A percentile compares a stretch with the other conserved stretches of the same genome.
Evolutionary conservation across 1,140 invertebrate species (phyloP).

Genomic region (Venturia canescens): DNA sequence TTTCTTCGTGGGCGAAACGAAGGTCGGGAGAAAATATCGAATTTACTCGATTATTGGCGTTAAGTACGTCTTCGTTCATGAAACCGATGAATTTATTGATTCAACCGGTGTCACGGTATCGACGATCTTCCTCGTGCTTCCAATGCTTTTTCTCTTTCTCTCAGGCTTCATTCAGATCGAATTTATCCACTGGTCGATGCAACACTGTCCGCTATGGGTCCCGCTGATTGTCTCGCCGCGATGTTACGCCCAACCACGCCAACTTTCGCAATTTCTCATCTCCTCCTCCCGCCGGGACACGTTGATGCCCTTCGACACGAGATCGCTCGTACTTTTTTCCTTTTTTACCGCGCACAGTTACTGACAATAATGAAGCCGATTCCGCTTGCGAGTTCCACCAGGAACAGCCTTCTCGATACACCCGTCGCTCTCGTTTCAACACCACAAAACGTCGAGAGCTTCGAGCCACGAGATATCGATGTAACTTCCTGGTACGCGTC

Average conservation of each 20-base stretch:
- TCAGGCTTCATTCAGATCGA: no score
- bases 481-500: constrained; percentile 4
- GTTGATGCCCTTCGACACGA: constrained; percentile 24
- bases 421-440: not conserved
- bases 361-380: not conserved
- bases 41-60: no score
- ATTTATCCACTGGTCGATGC: not conserved
- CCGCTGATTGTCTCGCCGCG: not conserved
- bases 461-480: constrained; percentile 1
- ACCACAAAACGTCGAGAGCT: constrained; percentile 1
- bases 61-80: no score
- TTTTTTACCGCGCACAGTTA: not conserved
- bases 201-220: not conserved
- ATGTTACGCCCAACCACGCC: not conserved
- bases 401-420: not conserved
- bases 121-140: no score
- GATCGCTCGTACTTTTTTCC: not conserved
- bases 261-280: not conserved
- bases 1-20: no score
- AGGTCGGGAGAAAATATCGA: no score
- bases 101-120: no score
- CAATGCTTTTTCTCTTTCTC: not conserved
- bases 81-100: no score
- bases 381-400: not conserved
- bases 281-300: not conserved